Base-by-base conservation (phyloP, 2,888 invertebrate genomes). In the Acanthosepion lycidas region DNA sequence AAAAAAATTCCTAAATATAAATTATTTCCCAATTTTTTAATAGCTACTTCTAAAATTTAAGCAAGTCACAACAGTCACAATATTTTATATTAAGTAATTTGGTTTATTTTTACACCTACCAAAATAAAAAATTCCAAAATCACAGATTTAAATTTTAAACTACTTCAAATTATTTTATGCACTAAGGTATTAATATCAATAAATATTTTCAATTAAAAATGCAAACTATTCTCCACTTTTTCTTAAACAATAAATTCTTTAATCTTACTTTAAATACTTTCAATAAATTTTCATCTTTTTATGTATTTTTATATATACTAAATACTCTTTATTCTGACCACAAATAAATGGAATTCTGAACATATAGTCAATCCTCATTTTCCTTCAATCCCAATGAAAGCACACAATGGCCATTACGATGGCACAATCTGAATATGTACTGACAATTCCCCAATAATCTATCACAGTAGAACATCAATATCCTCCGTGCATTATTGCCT, bases 371-470 rank as follows among this genome's bases (percentile, higher is more conserved):
- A 78, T 78, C 33, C 78, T 78, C 78, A 78, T 78, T 78, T 78
- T 78, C 33, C n/a, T 78, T 78, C 78, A 78, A 78, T 78, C 18
- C 18, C 78, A 33, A 12, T n/a, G n/a, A 18, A 78, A 33, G 78
- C n/a, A 78, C 78, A 78, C 33, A 33, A n/a, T 33, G 78, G 78
- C 78, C 78, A 78, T 78, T 78, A 78, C 33, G 78, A n/a, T n/a
- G 78, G 78, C 33, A 78, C 78, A 78, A 78, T 78, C 78, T 78
- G 78, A 78, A 78, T 78, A 78, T 33, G n/a, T 28, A 78, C 78
- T n/a, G n/a, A 78, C 78, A 78, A 78, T 78, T 78, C 78, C 12
- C n/a, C n/a, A 78, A 78, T 78, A 78, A 78, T 78, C 78, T 78
- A 78, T 78, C 78, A 78, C 78, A 78, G n/a, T 15, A 33, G 78